Conservation (phyloP, 2,797 vertebrate species). For the Gorsachius magnificus region DNA sequence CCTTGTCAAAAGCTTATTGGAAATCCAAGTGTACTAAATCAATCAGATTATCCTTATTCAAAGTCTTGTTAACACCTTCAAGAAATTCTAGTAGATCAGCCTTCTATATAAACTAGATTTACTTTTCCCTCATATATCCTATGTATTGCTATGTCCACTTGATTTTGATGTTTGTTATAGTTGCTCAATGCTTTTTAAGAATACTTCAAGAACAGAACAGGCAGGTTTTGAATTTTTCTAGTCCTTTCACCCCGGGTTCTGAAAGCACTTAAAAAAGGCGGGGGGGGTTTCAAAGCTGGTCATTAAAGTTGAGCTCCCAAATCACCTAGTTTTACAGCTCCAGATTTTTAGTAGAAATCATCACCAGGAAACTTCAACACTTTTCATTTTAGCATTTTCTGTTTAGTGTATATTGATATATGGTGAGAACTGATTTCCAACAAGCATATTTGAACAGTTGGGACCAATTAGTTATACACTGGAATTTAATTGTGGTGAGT, state of each 20-base stretch:
- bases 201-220: not conserved
- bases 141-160: not conserved
- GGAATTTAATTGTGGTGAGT: not conserved
- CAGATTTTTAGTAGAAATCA: not conserved
- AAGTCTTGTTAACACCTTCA: not conserved
- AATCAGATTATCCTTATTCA: not conserved
- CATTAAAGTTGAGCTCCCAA: not conserved
- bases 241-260: not conserved
- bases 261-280: not conserved
- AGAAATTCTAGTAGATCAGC: not conserved
- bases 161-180: not conserved
- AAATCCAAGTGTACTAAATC: not conserved
- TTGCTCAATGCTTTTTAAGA: not conserved
- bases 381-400: not conserved
- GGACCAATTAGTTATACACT: not conserved
- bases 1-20: not conserved
- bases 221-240: not conserved
- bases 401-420: not conserved
- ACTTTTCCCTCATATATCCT: not conserved
- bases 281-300: not conserved
- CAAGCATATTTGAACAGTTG: not conserved
- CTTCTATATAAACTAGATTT: not conserved
- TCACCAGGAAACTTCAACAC: not conserved
- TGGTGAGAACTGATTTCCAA: not conserved
- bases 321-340: not conserved